phyloP scores from a whole-genome alignment of 2,797 vertebrate species.

The Uromys caudimaculatus region DNA sequence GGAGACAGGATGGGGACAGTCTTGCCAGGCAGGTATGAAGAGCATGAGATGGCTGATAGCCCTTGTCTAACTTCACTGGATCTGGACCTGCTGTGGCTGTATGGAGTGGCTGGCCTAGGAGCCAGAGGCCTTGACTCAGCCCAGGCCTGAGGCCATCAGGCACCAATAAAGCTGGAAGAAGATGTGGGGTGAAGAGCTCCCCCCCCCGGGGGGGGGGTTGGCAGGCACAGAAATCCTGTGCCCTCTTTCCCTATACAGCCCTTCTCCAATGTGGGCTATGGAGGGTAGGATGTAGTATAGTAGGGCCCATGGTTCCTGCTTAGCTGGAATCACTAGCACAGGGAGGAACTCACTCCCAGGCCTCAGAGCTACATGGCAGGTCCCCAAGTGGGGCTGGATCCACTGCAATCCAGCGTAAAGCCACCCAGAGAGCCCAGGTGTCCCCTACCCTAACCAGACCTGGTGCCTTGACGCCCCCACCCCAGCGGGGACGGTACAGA shows the following conservation, averaged over 20 bases:
- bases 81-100: not conserved
- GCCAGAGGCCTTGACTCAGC: not conserved
- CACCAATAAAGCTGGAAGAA: not conserved
- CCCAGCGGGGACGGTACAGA: constrained; percentile 75
- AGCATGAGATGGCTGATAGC: not conserved
- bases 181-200: not conserved
- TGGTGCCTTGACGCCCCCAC: constrained; percentile 80
- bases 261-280: constrained; percentile 68
- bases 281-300: not conserved
- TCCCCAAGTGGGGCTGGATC: constrained; percentile 67
- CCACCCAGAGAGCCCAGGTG: constrained; percentile 68
- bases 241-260: not conserved
- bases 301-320: not conserved
- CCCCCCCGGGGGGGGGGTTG: not conserved
- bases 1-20: not conserved
- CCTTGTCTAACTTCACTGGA: not conserved
- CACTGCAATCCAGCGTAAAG: constrained; percentile 37
- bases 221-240: not conserved
- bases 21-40: not conserved
- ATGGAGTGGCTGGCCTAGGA: not conserved
- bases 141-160: not conserved
- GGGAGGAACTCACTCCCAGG: constrained; percentile 3
- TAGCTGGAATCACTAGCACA: not conserved
- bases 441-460: constrained; percentile 75
- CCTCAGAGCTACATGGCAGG: constrained; percentile 59